Evolutionary conservation across 2,888 invertebrate species (phyloP), one percentile per base, ranked within the genome.

Genomic region (Scelioninae gen. 1): DNA sequence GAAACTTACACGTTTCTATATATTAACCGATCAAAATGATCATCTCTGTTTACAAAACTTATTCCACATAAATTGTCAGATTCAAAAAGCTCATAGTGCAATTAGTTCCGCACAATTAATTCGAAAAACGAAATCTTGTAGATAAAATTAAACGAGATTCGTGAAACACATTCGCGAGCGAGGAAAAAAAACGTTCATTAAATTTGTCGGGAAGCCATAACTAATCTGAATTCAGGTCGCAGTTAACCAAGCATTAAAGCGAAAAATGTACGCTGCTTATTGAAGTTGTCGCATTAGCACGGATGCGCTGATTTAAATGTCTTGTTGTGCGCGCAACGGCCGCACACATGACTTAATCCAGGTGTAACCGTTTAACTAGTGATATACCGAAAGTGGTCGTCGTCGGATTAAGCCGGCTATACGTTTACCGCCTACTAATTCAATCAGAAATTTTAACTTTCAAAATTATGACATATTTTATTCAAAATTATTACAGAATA

Each of bases 201-300:
- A 72, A 72, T 79, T 34, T 58, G 71, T 79, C 45, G 71, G 58
- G 58, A 65, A 66, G 60, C 72, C 60, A 79, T 72, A 79, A 72
- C 60, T 79, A 72, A 72, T 72, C 58, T 43, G 45, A 72, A 79
- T 79, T 65, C 60, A 78, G 71, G 71, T 71, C 71, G 71, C 43
- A 16, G 40, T 47, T 58, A 65, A 71, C 71, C 51, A 78, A 78
- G 71, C 71, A 71, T 63, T 56, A 65, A 78, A 32, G 56, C 65
- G 65, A 71, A 78, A 65, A 78, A 78, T 78, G 62, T 53, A 29
- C 23, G 53, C 31, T 58, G 65, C 78, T 49, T 79, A 79, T 72
- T 72, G 72, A 66, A 79, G 71, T 65, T 63, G 78, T 79, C 72
- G 65, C 56, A 58, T 78, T 69, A 77, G 68, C 60, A 65, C 63